Base-by-base conservation (phyloP, 2,113 vertebrate species). In the Uria lomvia region DNA sequence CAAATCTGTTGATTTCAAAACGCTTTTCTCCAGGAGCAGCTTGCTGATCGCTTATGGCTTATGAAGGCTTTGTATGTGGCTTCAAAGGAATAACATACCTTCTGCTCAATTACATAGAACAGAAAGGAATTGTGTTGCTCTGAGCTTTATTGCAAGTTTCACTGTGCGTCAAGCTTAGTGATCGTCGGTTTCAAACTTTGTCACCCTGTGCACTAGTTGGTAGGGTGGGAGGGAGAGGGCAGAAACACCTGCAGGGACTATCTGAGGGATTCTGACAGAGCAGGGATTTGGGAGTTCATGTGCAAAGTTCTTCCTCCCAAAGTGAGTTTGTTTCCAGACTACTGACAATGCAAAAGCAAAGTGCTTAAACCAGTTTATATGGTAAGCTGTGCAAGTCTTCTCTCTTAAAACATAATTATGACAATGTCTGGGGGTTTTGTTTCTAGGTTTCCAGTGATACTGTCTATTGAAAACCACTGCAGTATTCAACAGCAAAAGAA, bases 381-480 rank as follows among this genome's bases (percentile, higher is more conserved):
- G 73, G 12, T 27, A 5, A 70, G 29, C 40, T 47, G 50, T 62
- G 75, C 53, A 12, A 63, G 7, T 52, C 40, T 4, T 67, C 55
- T 71, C 6, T 58, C 22, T 60, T 12, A 59, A 80, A 75, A 56
- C 43, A 18, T 24, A 30, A 55, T 43, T 86, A 3, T 65, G 84
- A 56, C 17, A 29, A 4, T 24, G 32, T 52, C 59, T 86, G 88
- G 75, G 78, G 26, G 4, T 73, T 78, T 66, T 94, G 66, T 11
- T 94, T 43, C 58, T 87, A 99, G 99, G 96, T 99, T 98, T 91
- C 99, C 99, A 1, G 99, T 99, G 70, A 99, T 99, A 32, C 97
- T 99, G 82, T 99, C 99, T 55, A 99, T 99, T 43, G 99, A 99
- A 97, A 99, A 99, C 93, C 99, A 99, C 95, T 99, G 99, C 96